Base-by-base conservation (phyloP, 2,113 vertebrate genomes). In the Pithys albifrons region DNA sequence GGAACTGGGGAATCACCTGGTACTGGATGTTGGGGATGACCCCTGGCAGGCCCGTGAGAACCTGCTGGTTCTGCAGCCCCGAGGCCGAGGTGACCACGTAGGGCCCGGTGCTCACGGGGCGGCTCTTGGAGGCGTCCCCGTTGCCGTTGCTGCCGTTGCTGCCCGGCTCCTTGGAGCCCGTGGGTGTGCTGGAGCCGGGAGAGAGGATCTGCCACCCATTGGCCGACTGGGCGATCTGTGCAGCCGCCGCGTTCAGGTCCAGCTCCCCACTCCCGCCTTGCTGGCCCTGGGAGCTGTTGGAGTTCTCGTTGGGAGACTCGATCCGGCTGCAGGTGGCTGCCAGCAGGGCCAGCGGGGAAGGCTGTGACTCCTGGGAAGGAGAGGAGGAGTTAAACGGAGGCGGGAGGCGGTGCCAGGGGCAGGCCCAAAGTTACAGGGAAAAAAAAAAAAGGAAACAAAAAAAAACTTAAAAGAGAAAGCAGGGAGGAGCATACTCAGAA, bases 311-410 rank as follows among this genome's bases (percentile, higher is more conserved):
- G 79, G 99, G 99, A 85, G 99, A 99, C 97, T 99, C 99, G 43
- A 99, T 99, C 73, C 99, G 98, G 97, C 99, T 99, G 98, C 99
- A 99, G 49, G 99, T 99, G 90, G 99, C 99, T 51, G 99, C 99
- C 97, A 99, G 97, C 94, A 99, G 95, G 74, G 99, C 99, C 74
- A 99, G 98, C 5, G 99, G 99, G 92, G 99, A 99, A 11, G 99
- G 99, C 97, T 99, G 99, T 0, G 99, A 99, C 89, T 99, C 99
- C 99, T 99, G 88, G 48, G 88, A 80, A 89, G 43, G 58, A 84
- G 72, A 94, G 94, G 89, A 95, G 95, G 96, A 93, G 92, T 98
- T 97, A 94, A n/a, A 35, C 0, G 0, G 22, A 67, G 18, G 23
- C 4, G 23, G 75, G 79, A 74, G 93, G 91, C 2, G 17, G 82